Conservation (phyloP, 2,888 invertebrate genomes). For the Dynastes hyllus region DNA sequence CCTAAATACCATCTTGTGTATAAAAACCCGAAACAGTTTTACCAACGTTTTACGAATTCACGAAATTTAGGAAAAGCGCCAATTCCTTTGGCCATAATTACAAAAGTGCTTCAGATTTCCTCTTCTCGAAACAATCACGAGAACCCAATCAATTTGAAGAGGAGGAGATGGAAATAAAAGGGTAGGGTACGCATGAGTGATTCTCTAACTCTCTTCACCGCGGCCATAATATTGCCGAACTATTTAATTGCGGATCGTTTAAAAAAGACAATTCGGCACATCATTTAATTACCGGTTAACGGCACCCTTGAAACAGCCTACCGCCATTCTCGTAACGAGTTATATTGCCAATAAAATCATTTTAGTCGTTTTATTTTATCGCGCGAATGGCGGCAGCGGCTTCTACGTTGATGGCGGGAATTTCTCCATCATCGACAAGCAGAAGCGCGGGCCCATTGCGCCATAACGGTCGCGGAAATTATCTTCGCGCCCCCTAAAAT, state of each 20-base stretch:
- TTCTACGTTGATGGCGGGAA: constrained; percentile 50
- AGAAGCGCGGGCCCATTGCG: constrained; percentile 5
- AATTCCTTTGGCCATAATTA: too few species aligned
- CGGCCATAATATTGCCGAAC: constrained; percentile 48
- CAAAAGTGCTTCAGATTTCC: too few species aligned
- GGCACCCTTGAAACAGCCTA: constrained; percentile 66
- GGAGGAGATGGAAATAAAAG: neutral
- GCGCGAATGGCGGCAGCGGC: constrained; percentile 53
- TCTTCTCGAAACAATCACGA: too few species aligned
- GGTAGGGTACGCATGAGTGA: constrained; percentile 12
- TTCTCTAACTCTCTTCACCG: constrained; percentile 31
- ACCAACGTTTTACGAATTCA: too few species aligned
- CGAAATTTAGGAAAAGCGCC: too few species aligned
- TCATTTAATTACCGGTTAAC: constrained; percentile 71
- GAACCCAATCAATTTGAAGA: neutral
- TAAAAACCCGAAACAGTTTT: too few species aligned
- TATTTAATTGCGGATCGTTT: constrained; percentile 64
- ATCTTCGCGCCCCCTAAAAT: constrained; percentile 27
- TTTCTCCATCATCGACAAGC: constrained; percentile 54
- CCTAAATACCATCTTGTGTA: too few species aligned
- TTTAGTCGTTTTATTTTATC: constrained; percentile 65
- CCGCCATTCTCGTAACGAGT: constrained; percentile 64
- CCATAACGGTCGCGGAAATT: constrained; percentile 28
- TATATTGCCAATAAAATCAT: constrained; percentile 69
- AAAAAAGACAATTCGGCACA: constrained; percentile 67